phyloP scores from a whole-genome alignment of 1,140 invertebrate genomes.

The Atta texana region DNA sequence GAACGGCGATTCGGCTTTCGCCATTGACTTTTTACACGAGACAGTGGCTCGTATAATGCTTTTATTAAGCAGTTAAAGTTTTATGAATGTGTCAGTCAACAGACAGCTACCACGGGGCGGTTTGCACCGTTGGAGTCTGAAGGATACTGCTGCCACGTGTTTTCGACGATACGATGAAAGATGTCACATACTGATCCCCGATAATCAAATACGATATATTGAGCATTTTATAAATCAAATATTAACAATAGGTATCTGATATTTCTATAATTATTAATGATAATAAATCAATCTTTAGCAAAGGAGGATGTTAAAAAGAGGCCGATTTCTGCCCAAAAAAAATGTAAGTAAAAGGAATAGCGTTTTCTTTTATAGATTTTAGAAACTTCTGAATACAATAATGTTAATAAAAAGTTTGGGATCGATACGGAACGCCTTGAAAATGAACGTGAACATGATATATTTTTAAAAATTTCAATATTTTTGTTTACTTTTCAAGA shows the following conservation, averaged over 20 bases:
- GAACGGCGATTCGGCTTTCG: constrained; percentile 62
- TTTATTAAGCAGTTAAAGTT: constrained; percentile 80
- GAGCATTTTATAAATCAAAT: neutral
- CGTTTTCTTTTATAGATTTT: no score
- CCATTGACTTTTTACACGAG: constrained; percentile 63
- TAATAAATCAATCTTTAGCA: neutral
- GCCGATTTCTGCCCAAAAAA: no score
- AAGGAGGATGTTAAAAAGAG: no score
- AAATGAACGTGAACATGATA: no score
- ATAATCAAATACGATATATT: neutral
- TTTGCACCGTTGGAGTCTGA: constrained; percentile 78
- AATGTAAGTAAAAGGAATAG: no score
- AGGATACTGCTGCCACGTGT: constrained; percentile 38
- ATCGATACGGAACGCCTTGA: no score
- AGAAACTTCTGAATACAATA: no score
- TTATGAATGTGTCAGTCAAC: constrained; percentile 73
- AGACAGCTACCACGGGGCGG: constrained; percentile 59
- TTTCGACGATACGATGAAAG: constrained; percentile 70
- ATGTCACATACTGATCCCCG: constrained; percentile 75
- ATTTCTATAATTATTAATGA: neutral
- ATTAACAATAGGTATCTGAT: neutral
- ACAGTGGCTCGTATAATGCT: constrained; percentile 76
- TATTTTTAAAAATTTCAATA: no score
- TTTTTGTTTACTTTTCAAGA: no score
- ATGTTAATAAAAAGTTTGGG: no score